phyloP scores from a whole-genome alignment of 2,797 vertebrate genomes.

The Bradypus variegatus region DNA sequence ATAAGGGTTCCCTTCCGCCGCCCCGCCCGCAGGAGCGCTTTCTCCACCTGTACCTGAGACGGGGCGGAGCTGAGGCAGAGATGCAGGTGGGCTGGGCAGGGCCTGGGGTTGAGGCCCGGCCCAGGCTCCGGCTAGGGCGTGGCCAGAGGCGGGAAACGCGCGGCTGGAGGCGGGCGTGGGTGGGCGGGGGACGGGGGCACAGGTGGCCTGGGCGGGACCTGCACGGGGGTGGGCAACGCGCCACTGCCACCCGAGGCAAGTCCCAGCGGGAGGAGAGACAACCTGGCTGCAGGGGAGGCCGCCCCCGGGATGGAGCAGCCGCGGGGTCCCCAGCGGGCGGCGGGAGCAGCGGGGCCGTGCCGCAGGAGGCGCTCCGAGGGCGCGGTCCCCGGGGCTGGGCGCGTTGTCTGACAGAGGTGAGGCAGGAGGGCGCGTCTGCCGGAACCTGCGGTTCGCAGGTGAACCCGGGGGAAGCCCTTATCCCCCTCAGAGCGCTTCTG shows the following conservation, averaged over 20 bases:
- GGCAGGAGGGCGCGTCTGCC: neutral
- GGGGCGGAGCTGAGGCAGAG: no score
- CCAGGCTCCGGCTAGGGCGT: neutral
- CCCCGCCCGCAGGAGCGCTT: no score
- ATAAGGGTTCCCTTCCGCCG: no score
- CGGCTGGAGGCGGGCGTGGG: neutral
- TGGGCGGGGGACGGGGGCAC: neutral
- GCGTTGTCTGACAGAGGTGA: conserved; percentile 52
- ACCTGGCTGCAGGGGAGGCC: no score
- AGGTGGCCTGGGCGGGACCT: no score
- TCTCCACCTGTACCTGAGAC: no score
- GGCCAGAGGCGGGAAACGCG: neutral
- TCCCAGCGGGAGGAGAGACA: no score
- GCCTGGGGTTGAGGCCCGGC: neutral
- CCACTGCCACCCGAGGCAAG: no score
- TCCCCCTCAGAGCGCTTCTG: no score
- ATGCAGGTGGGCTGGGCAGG: neutral
- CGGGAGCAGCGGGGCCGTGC: neutral
- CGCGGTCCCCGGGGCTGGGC: conserved; percentile 38
- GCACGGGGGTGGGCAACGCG: no score
- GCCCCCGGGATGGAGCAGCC: neutral
- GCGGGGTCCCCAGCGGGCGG: neutral
- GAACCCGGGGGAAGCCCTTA: neutral
- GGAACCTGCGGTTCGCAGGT: neutral
- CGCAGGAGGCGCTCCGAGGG: neutral